A percentile compares a stretch with the other conserved stretches of the same genome.
Conservation (phyloP, 2,797 vertebrate species). For the Psittacula derbiana region DNA sequence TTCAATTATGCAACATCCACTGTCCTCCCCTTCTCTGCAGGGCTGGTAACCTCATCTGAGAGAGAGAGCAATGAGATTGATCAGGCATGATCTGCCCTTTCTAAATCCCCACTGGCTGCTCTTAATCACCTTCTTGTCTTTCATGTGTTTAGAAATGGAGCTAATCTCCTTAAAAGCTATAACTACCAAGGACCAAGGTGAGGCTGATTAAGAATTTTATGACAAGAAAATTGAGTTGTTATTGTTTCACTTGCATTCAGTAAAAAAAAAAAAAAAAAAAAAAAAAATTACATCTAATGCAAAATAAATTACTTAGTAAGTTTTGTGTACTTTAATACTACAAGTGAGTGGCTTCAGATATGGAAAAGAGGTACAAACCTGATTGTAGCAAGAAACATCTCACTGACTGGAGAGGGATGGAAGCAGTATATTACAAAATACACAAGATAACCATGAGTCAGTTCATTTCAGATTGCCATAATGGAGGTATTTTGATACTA, state of each 20-base stretch:
- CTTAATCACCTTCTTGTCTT: neutral
- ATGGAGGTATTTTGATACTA: neutral
- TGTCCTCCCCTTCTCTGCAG: neutral
- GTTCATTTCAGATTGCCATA: neutral
- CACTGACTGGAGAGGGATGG: neutral
- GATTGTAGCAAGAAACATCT: neutral
- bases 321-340: neutral
- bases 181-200: neutral
- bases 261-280: neutral
- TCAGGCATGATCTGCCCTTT: neutral
- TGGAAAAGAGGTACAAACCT: neutral
- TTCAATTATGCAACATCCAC: neutral
- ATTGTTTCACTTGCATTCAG: neutral
- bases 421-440: neutral
- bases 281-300: neutral
- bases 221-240: conserved; percentile 12
- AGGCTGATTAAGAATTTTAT: neutral
- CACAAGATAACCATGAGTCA: neutral
- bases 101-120: neutral
- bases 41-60: neutral
- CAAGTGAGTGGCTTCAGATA: neutral
- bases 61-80: neutral
- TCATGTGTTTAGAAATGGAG: neutral
- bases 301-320: neutral
- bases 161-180: neutral